Evolutionary conservation across 2,797 vertebrate genomes (phyloP).

Genomic region (Phalanger gymnotis): DNA sequence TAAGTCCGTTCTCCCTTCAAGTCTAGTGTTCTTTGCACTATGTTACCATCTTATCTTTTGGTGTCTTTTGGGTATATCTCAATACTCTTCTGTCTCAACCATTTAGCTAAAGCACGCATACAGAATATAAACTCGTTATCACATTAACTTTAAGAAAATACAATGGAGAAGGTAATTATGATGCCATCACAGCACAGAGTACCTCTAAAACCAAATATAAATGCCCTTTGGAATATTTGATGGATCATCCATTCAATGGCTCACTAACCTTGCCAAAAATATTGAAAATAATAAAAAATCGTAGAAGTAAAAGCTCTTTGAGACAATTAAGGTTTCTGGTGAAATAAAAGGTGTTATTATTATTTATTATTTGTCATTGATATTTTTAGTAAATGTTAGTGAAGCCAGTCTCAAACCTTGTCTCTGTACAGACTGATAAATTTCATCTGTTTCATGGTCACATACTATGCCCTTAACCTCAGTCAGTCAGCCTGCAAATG

Average conservation of each 20-base stretch:
- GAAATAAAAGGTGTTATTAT: neutral
- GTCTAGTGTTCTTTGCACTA: neutral
- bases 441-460: neutral
- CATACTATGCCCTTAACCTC: neutral
- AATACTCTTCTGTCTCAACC: neutral
- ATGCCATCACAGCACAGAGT: neutral
- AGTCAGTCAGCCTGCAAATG: neutral
- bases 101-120: neutral
- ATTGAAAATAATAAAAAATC: neutral
- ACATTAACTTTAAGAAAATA: neutral
- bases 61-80: neutral
- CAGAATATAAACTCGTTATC: neutral
- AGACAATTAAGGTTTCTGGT: neutral
- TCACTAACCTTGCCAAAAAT: neutral
- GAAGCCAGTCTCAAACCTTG: neutral
- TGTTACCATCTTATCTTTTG: neutral
- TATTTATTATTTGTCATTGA: neutral
- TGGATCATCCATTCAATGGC: neutral
- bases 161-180: neutral
- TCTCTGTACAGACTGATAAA: neutral
- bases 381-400: neutral
- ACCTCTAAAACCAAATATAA: neutral
- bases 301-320: neutral
- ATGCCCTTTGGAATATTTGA: neutral
- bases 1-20: neutral